Evolutionary conservation across 2,888 invertebrate genomes (phyloP).

Genomic region (Julus scanicus): DNA sequence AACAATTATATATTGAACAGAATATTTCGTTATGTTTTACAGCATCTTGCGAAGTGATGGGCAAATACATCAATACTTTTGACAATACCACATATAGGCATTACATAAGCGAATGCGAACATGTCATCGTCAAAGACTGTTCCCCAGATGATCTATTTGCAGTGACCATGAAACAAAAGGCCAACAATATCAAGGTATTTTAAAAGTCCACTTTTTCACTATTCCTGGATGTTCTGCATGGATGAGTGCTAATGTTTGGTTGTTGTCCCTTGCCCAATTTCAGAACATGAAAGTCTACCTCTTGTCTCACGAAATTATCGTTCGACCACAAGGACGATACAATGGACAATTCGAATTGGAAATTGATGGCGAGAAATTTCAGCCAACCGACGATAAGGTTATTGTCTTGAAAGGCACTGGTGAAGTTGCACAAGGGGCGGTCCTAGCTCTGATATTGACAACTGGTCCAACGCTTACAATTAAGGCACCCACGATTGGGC

Average conservation of each 20-base stretch:
- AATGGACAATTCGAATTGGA: conserved; percentile 49
- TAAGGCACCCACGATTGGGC: background rate
- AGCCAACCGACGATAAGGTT: conserved; percentile 6
- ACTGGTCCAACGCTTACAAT: background rate
- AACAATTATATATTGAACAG: too few relatives aligned
- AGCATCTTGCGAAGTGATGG: conserved; percentile 59
- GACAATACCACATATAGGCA: conserved; percentile 62
- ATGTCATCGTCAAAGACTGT: conserved; percentile 67
- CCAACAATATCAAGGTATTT: background rate
- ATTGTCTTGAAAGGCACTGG: background rate
- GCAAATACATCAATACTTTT: conserved; percentile 62
- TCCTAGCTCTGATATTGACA: conserved; percentile 23
- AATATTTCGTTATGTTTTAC: background rate
- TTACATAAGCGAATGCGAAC: conserved; percentile 64
- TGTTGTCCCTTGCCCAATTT: background rate
- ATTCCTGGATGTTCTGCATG: background rate
- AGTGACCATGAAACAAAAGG: background rate
- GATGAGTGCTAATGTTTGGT: background rate
- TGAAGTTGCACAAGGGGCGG: background rate
- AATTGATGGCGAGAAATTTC: background rate
- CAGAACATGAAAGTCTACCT: conserved; percentile 50
- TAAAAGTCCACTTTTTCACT: background rate
- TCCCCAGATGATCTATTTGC: conserved; percentile 59
- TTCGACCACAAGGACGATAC: background rate
- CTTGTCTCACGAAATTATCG: conserved; percentile 28